Evolutionary conservation across 2,113 vertebrate genomes (phyloP).

Genomic region (Amphilophus citrinellus): DNA sequence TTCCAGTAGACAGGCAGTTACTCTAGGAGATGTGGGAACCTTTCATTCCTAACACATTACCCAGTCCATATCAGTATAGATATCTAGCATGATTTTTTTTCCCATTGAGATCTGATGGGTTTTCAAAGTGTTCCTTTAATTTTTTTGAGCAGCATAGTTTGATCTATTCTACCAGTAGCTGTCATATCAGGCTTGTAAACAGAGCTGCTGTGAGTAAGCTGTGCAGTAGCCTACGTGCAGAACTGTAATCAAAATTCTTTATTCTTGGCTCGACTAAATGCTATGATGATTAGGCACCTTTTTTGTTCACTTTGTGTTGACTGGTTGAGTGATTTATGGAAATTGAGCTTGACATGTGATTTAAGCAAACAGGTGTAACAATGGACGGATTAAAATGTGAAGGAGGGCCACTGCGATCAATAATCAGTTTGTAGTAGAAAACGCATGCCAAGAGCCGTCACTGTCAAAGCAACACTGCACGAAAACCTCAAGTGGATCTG

Average conservation of each 20-base stretch:
- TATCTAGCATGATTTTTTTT: too few relatives aligned
- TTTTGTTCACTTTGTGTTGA: neutral
- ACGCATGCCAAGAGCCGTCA: neutral
- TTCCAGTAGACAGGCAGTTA: too few relatives aligned
- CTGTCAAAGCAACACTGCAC: neutral
- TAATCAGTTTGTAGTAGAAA: neutral
- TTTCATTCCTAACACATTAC: too few relatives aligned
- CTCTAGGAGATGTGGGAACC: too few relatives aligned
- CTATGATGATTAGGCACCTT: neutral
- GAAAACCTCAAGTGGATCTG: slow-evolving; percentile 49
- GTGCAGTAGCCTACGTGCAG: neutral
- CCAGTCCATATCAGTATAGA: too few relatives aligned
- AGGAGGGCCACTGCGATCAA: neutral
- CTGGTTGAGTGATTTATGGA: neutral
- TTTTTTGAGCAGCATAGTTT: neutral
- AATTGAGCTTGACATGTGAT: neutral
- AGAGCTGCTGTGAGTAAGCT: neutral
- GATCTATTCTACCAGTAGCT: neutral
- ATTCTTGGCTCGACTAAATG: too few relatives aligned
- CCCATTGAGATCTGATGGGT: too few relatives aligned
- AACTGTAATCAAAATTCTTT: neutral
- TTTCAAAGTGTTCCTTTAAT: too few relatives aligned
- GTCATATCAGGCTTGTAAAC: neutral
- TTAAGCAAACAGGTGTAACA: neutral
- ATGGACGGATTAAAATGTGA: too few relatives aligned